Evolutionary conservation across 2,888 invertebrate species (phyloP).

Genomic region (Limnephilus marmoratus): DNA sequence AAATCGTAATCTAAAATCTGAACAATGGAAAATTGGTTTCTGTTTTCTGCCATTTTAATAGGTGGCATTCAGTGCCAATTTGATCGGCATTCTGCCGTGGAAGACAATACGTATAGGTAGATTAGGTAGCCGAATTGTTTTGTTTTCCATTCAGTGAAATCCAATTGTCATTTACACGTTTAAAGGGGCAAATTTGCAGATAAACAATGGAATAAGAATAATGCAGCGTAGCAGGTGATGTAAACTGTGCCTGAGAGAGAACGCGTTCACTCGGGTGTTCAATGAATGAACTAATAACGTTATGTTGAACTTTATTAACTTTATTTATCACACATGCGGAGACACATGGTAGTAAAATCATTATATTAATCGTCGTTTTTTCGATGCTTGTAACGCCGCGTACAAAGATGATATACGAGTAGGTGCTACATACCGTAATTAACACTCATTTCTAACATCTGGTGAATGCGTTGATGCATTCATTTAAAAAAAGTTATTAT

Average conservation of each 20-base stretch:
- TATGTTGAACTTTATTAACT: neutral
- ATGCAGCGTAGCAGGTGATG: neutral
- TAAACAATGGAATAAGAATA: conserved; percentile 25
- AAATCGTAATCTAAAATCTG: neutral
- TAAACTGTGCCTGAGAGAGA: neutral
- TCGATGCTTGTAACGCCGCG: neutral
- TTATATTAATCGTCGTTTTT: neutral
- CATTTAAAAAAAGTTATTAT: neutral
- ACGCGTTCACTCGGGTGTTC: neutral
- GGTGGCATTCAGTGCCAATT: conserved; percentile 28
- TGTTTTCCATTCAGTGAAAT: conserved; percentile 20
- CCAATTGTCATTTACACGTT: conserved; percentile 39
- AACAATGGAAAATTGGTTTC: neutral
- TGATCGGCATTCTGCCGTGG: conserved; percentile 27
- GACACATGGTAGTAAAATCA: neutral
- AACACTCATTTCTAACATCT: neutral
- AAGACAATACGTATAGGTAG: conserved; percentile 21
- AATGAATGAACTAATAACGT: neutral
- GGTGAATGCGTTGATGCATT: neutral
- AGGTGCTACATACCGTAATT: neutral
- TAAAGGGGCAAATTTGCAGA: neutral
- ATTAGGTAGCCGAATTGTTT: conserved; percentile 25
- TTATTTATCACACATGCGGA: neutral
- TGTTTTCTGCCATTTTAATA: conserved; percentile 1
- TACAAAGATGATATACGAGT: neutral